Evolutionary conservation across 2,888 invertebrate genomes (phyloP).

Genomic region (Arge pagana): DNA sequence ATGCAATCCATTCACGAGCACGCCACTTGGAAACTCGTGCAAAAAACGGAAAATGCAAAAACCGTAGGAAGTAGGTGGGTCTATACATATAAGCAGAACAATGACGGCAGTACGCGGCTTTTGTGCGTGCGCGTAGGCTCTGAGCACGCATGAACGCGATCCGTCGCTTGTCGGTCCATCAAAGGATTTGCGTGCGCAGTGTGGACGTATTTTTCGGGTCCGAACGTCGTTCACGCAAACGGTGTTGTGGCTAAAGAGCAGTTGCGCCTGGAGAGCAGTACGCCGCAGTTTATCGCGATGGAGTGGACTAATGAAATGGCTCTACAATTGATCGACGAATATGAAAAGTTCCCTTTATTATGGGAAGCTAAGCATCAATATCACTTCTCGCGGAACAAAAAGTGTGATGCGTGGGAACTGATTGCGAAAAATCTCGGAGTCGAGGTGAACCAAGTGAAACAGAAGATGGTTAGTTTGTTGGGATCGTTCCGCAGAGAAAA

Average conservation of each 20-base stretch:
- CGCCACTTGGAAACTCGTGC: too few relatives aligned
- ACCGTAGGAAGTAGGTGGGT: too few relatives aligned
- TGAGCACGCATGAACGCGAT: background rate
- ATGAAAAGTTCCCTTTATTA: slow-evolving; percentile 24
- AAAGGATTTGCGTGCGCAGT: background rate
- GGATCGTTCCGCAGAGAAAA: slow-evolving; percentile 30
- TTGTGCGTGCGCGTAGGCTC: background rate
- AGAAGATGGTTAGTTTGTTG: slow-evolving; percentile 29
- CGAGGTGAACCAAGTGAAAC: slow-evolving; percentile 6
- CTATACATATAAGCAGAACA: too few relatives aligned
- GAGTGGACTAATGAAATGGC: slow-evolving; percentile 25
- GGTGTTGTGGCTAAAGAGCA: too few relatives aligned
- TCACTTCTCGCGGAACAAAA: slow-evolving; percentile 22
- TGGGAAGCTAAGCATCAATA: slow-evolving; percentile 23
- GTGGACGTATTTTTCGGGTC: background rate
- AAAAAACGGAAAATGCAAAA: too few relatives aligned
- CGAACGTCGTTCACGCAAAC: background rate
- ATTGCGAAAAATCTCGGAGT: slow-evolving; percentile 18
- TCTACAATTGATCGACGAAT: slow-evolving; percentile 25
- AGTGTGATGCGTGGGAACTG: slow-evolving; percentile 26
- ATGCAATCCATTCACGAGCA: too few relatives aligned
- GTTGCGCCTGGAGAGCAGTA: too few relatives aligned
- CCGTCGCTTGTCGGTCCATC: background rate
- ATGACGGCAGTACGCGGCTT: slow-evolving; percentile 34
- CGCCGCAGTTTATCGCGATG: too few relatives aligned